These are phyloP conservation scores for Pycnonotus jocosus DNA, from an alignment of 2,113 vertebrate genomes.

Conservation along the genomic window DNA sequence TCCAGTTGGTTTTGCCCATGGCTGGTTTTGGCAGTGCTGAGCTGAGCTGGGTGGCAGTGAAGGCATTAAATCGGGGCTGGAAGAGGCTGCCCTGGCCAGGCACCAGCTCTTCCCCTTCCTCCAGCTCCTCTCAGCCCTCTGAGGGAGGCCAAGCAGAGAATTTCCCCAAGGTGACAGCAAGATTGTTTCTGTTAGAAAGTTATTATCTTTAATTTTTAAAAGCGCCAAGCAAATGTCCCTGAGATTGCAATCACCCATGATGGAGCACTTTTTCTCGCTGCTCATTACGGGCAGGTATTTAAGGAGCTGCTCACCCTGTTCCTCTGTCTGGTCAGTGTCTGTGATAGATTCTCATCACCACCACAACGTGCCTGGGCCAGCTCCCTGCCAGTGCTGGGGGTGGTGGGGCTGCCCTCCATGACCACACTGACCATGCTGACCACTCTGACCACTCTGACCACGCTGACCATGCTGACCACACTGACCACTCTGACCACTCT, in stretches of 20 bases:
- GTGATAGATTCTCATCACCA: no score
- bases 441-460: neutral
- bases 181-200: conserved; percentile 59
- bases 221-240: conserved; percentile 51
- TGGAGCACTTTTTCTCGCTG: conserved; percentile 28
- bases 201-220: conserved; percentile 61
- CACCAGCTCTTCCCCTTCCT: neutral
- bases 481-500: accelerated
- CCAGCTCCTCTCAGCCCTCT: neutral
- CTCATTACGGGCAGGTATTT: conserved; percentile 33
- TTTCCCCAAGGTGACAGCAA: conserved; percentile 61
- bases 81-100: neutral
- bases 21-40: neutral
- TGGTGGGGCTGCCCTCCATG: neutral
- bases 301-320: conserved; percentile 48
- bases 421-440: neutral
- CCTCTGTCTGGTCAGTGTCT: conserved; percentile 19
- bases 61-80: neutral
- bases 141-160: conserved; percentile 41
- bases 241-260: conserved; percentile 55
- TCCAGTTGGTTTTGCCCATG: neutral
- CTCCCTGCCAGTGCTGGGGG: no score
- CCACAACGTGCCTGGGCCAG: no score
- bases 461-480: accelerated
- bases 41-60: neutral